Base-by-base conservation (phyloP, 2,888 invertebrate species). In the Synanthedon myopaeformis region DNA sequence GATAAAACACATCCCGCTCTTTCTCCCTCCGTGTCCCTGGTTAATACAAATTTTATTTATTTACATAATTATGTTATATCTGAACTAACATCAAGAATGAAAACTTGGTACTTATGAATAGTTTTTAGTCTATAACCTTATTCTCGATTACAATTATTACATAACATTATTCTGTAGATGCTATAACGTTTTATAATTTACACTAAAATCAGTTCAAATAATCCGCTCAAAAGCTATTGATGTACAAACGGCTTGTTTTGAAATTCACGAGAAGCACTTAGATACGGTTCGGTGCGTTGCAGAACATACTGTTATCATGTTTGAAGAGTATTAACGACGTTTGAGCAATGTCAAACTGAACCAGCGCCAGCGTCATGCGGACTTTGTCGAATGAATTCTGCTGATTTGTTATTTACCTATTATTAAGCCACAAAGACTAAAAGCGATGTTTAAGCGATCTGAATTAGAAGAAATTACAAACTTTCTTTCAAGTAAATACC, bases 181-280 rank as follows among this genome's bases (percentile, higher is more conserved):
- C 49, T 19, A 49, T 51, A 74, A 65, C 69, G 66, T 60, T 35
- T 54, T 49, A 58, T 58, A 60, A 67, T 73, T 69, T 66, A 60
- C 65, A 66, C 66, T 66, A 66, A 70, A 72, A 73, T 72, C 76
- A 69, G 76, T 78, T 69, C 77, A 74, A 81, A 83, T 82, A 82
- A 82, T 83, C 73, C 70, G 66, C 64, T 58, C 62, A 68, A 66
- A 72, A 69, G 67, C 75, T 71, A 75, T 77, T 70, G 82, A 74
- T 76, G 73, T 65, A 65, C 74, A 78, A 81, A 82, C 77, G 69
- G 78, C 75, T 82, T 81, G 78, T 79, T 86, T 85, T 83, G 85
- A 83, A 85, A 83, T 83, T 82, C 74, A 71, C 76, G 72, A 76
- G 64, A 69, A 77, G 79, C 84, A 77, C 85, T 86, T 82, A 79